These are phyloP conservation scores for Acanthopleura granulata DNA, from an alignment of 2,888 invertebrate genomes.

Conservation along the genomic window DNA sequence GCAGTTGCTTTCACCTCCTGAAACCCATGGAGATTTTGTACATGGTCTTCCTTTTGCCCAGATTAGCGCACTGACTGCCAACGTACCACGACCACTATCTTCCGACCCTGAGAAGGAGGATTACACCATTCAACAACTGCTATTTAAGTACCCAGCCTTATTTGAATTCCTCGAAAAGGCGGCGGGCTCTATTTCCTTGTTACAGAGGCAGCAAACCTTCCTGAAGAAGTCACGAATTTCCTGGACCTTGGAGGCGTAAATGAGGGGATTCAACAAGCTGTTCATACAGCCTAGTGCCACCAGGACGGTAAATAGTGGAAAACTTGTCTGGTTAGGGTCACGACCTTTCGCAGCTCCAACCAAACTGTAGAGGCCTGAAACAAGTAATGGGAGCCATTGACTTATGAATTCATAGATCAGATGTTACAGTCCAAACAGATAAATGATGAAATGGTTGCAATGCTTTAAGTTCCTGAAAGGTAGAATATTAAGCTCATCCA, in stretches of 20 bases:
- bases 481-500: no score
- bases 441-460: background rate
- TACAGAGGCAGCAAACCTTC: background rate
- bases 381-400: background rate
- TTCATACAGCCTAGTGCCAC: conserved; percentile 30
- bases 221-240: conserved; percentile 15
- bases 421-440: background rate
- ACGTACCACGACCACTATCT: no score
- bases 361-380: conserved; percentile 29
- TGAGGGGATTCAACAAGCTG: conserved; percentile 30
- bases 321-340: conserved; percentile 22
- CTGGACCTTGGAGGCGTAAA: conserved; percentile 28
- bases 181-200: background rate
- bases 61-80: no score
- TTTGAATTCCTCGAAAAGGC: no score
- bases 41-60: no score
- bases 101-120: no score
- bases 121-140: no score
- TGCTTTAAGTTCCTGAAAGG: no score
- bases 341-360: conserved; percentile 21
- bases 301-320: conserved; percentile 31
- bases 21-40: no score
- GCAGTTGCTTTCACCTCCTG: no score
- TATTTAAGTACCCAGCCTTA: no score
- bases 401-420: no score